Percentiles rank a stretch among this genome's conserved stretches.
These are phyloP conservation scores for Trichomalopsis sarcophagae DNA, from an alignment of 1,140 invertebrate genomes.

Conservation along the genomic window DNA sequence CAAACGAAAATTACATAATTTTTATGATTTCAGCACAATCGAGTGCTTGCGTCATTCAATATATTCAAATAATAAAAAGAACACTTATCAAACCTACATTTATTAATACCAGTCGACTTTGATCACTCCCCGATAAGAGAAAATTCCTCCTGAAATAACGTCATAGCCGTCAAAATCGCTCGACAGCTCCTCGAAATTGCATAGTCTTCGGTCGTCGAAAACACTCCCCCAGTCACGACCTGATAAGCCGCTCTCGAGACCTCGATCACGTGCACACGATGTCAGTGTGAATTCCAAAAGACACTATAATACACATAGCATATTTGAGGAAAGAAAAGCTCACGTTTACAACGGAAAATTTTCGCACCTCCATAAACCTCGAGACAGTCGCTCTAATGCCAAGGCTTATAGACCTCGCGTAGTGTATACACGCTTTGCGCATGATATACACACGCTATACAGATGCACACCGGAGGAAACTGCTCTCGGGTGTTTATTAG, in stretches of 20 bases:
- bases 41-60: too few relatives aligned
- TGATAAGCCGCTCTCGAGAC: neutral
- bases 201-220: neutral
- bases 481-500: neutral
- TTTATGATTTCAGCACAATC: too few relatives aligned
- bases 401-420: neutral
- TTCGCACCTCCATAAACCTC: neutral
- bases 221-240: neutral
- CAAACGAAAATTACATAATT: too few relatives aligned
- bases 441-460: neutral
- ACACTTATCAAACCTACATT: too few relatives aligned
- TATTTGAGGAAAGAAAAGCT: neutral
- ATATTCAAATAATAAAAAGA: too few relatives aligned
- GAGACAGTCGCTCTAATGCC: neutral
- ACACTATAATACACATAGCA: neutral
- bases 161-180: neutral
- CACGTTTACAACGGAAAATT: neutral
- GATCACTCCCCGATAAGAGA: neutral
- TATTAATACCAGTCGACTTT: neutral
- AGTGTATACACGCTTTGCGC: neutral
- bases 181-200: neutral
- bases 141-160: neutral
- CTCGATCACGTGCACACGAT: neutral
- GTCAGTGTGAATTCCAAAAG: neutral
- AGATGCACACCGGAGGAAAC: neutral